Conservation (phyloP, 1,140 invertebrate genomes). For the Hirudo medicinalis region DNA sequence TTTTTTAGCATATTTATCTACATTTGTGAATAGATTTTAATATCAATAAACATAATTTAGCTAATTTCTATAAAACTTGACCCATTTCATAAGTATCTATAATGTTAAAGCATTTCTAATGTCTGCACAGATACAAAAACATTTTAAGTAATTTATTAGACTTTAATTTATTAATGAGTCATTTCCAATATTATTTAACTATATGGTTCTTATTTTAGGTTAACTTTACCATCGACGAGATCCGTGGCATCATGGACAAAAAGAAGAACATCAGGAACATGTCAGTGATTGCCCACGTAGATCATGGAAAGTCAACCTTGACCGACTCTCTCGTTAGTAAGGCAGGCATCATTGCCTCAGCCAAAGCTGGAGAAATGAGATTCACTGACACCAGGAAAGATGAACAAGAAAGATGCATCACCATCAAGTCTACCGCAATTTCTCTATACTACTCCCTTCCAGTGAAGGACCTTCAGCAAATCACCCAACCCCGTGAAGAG, state of each 20-base stretch:
- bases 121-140: no score
- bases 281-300: conserved; percentile 99
- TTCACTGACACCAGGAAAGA: conserved; percentile 99
- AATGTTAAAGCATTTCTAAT: no score
- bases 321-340: conserved; percentile 98
- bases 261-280: conserved; percentile 99
- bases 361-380: conserved; percentile 93
- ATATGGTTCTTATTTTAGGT: conserved; percentile 51
- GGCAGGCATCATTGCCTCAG: conserved; percentile 95
- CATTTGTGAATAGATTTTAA: no score
- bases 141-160: no score
- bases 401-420: conserved; percentile 98
- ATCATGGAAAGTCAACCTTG: conserved; percentile 98
- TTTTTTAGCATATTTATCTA: no score
- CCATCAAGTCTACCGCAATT: conserved; percentile 98
- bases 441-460: conserved; percentile 94
- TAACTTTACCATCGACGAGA: conserved; percentile 99
- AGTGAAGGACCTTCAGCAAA: conserved; percentile 77
- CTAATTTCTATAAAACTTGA: no score
- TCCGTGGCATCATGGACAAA: conserved; percentile 97
- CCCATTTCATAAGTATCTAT: no score
- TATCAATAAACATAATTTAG: no score
- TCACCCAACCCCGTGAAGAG: conserved; percentile 57
- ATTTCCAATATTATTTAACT: no score
- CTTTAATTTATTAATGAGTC: no score